Conservation (phyloP, 2,888 invertebrate genomes). For the Linyphia triangularis region DNA sequence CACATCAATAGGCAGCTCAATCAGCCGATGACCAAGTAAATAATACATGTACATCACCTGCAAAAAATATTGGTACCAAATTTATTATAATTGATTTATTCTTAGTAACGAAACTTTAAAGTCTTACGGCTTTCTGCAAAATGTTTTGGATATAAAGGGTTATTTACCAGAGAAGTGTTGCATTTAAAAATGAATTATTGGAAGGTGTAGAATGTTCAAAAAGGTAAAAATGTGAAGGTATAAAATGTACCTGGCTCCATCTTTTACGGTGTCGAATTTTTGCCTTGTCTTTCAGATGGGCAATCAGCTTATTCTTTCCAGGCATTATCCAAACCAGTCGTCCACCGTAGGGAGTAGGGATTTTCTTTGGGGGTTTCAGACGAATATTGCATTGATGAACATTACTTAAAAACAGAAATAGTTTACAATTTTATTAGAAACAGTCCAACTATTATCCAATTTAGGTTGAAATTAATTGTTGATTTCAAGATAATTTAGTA, state of each 20-base stretch:
- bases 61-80: not conserved
- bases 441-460: too few species aligned
- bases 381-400: constrained; percentile 82
- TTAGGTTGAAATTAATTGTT: too few species aligned
- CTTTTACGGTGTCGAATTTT: constrained; percentile 93
- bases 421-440: too few species aligned
- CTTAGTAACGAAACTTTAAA: not conserved
- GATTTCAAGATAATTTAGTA: too few species aligned
- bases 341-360: constrained; percentile 92
- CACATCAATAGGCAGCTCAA: constrained; percentile 84
- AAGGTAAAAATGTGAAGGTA: too few species aligned
- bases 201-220: not conserved
- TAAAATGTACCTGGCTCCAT: constrained; percentile 88
- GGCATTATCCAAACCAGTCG: constrained; percentile 90
- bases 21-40: constrained; percentile 88
- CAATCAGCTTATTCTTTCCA: constrained; percentile 90
- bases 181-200: too few species aligned
- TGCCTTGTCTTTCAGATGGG: constrained; percentile 92
- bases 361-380: constrained; percentile 85
- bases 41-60: constrained; percentile 94
- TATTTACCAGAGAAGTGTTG: not conserved
- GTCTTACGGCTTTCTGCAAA: too few species aligned
- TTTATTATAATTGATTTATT: too few species aligned
- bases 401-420: constrained; percentile 80
- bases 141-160: too few species aligned